These are phyloP conservation scores for Arctocebus calabarensis DNA, from an alignment of 2,797 vertebrate species.

Conservation along the genomic window DNA sequence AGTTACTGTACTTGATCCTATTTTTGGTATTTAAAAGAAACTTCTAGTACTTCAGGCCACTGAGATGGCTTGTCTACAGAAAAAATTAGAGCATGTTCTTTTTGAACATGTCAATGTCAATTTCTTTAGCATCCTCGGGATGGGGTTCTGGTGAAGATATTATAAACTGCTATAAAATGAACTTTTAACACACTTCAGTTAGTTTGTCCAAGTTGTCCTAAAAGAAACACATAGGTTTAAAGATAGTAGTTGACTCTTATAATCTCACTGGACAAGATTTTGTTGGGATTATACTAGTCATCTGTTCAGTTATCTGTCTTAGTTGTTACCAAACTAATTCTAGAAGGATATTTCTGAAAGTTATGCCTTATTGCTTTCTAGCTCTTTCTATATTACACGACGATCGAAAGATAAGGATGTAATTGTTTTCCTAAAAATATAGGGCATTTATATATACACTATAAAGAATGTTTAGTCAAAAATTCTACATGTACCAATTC, in stretches of 20 bases:
- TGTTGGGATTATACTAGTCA: not conserved
- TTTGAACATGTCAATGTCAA: not conserved
- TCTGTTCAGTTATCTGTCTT: not conserved
- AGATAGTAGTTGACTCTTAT: not conserved
- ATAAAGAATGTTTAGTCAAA: not conserved
- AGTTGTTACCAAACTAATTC: not conserved
- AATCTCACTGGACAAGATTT: not conserved
- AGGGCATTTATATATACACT: not conserved
- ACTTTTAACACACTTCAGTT: not conserved
- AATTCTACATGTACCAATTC: too few species aligned
- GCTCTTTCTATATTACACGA: not conserved
- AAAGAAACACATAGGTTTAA: not conserved
- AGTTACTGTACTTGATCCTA: not conserved
- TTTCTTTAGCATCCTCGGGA: not conserved
- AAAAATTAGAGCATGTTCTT: not conserved
- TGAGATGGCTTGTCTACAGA: not conserved
- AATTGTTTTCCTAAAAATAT: not conserved
- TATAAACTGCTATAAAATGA: not conserved
- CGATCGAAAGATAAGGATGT: not conserved
- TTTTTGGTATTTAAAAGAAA: not conserved
- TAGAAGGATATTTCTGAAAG: not conserved
- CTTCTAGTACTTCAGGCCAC: not conserved
- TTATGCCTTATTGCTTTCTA: not conserved
- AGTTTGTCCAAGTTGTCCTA: not conserved
- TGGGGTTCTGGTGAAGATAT: not conserved